Evolutionary conservation across 2,888 invertebrate species (phyloP).

Genomic region (Thecocarcelia acutangulata): DNA sequence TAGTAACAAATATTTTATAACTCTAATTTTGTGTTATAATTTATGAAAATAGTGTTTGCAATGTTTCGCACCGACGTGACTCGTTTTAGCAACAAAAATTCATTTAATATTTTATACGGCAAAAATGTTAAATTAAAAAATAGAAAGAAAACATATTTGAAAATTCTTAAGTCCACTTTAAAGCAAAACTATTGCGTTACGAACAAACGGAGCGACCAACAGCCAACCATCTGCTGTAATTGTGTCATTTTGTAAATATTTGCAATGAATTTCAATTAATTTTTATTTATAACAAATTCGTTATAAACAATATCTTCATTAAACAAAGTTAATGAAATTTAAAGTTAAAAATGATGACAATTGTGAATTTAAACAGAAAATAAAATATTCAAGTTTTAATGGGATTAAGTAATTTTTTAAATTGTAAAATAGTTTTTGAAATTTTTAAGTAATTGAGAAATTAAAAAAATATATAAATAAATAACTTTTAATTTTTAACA

Average conservation of each 20-base stretch:
- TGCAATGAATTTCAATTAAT: slow-evolving; percentile 65
- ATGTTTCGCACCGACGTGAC: slow-evolving; percentile 62
- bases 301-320: slow-evolving; percentile 60
- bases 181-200: not conserved
- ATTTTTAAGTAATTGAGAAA: no score
- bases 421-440: no score
- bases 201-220: slow-evolving; percentile 8
- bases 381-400: slow-evolving; percentile 14
- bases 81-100: slow-evolving; percentile 41
- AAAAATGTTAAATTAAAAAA: slow-evolving; percentile 32
- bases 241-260: slow-evolving; percentile 62
- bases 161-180: slow-evolving; percentile 48
- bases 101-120: slow-evolving; percentile 25
- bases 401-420: not conserved
- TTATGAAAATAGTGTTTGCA: slow-evolving; percentile 58
- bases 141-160: slow-evolving; percentile 22
- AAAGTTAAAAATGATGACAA: slow-evolving; percentile 41
- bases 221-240: slow-evolving; percentile 55
- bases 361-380: slow-evolving; percentile 51
- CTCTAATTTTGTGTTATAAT: slow-evolving; percentile 56
- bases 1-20: slow-evolving; percentile 31
- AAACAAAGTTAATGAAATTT: slow-evolving; percentile 24
- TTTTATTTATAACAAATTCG: slow-evolving; percentile 5
- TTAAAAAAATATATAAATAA: no score
- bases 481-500: no score